Evolutionary conservation across 1,140 invertebrate genomes (phyloP), one percentile per base, ranked within the genome.

Genomic region (Diprion similis): DNA sequence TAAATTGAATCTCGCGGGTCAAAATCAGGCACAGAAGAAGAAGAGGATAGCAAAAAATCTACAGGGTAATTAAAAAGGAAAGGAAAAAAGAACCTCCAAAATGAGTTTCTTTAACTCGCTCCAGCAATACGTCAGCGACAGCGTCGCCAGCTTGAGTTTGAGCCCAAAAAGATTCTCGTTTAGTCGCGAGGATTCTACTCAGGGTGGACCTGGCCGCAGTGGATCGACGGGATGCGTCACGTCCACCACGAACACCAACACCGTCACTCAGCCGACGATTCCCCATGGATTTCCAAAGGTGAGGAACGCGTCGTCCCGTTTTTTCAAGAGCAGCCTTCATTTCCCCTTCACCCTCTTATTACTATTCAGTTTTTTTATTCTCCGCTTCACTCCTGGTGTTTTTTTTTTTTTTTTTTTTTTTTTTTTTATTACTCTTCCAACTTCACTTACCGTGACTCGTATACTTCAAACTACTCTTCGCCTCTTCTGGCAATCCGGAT

Each of bases 91-190:
- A 15, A 15, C 4, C n/a, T 15, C 51, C 67, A 89, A 80, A 72
- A 95, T 95, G 94, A 95, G 94, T 90, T 95, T 95, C 89, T 92
- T 95, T 82, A 93, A 92, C 80, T 94, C 93, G 10, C 85, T 95
- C 74, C 93, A 94, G 79, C 94, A 95, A 83, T 94, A 94, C 85
- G 94, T 95, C 81, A 91, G 89, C 73, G 88, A 89, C 74, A 94
- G 94, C 79, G 94, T 95, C 72, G 93, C 94, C 11, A 94, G 92
- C 78, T 84, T 95, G 71, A 92, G 90, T 48, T 85, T 95, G n/a
- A 94, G 93, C 73, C 93, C 94, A 47, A 93, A 94, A 75, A 90
- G 94, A 75, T 95, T 93, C 79, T 93, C 93, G 1, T 89, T 93
- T 70, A 89, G 91, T n/a, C 89, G 92, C 7, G 93, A 94, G 78